A percentile compares a stretch with the other conserved stretches of the same genome.
These are phyloP conservation scores for Rhizomys pruinosus DNA, from an alignment of 2,113 vertebrate genomes.

Conservation along the genomic window DNA sequence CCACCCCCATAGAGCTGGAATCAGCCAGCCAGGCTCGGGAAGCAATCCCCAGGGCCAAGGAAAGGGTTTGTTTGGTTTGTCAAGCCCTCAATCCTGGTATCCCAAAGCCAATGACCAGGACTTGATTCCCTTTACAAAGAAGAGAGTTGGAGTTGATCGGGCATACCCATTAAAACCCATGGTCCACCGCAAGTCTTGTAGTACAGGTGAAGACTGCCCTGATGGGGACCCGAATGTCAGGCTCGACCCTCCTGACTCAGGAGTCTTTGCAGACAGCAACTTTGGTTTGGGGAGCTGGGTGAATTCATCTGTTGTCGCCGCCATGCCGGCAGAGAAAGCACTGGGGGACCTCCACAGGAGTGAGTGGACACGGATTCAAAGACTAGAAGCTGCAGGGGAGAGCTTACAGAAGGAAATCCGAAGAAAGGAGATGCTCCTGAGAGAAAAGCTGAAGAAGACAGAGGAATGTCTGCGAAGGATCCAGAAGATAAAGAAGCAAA, in stretches of 20 bases:
- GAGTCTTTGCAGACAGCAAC: constrained; percentile 52
- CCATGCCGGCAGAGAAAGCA: constrained; percentile 40
- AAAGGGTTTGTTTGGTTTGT: constrained; percentile 49
- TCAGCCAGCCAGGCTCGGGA: not conserved
- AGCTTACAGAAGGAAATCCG: constrained; percentile 85
- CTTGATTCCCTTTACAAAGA: constrained; percentile 71
- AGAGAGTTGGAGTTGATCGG: constrained; percentile 82
- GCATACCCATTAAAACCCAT: constrained; percentile 90
- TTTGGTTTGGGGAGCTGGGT: constrained; percentile 54
- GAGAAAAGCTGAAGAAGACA: constrained; percentile 88
- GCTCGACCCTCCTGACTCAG: not conserved
- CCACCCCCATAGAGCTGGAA: constrained; percentile 35
- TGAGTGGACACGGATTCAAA: constrained; percentile 76
- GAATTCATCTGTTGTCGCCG: constrained; percentile 9
- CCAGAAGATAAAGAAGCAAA: constrained; percentile 81
- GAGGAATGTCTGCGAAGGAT: constrained; percentile 86
- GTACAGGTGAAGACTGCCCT: not conserved
- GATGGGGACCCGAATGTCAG: constrained; percentile 4
- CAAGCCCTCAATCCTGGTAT: constrained; percentile 55
- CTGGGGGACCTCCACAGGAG: not conserved
- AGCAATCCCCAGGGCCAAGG: constrained; percentile 18
- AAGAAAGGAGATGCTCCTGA: constrained; percentile 87
- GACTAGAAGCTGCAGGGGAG: constrained; percentile 81
- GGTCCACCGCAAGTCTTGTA: constrained; percentile 78
- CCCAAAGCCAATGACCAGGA: constrained; percentile 64